Evolutionary conservation across 2,888 invertebrate species (phyloP).

Genomic region (Drosophila flavopinicola): DNA sequence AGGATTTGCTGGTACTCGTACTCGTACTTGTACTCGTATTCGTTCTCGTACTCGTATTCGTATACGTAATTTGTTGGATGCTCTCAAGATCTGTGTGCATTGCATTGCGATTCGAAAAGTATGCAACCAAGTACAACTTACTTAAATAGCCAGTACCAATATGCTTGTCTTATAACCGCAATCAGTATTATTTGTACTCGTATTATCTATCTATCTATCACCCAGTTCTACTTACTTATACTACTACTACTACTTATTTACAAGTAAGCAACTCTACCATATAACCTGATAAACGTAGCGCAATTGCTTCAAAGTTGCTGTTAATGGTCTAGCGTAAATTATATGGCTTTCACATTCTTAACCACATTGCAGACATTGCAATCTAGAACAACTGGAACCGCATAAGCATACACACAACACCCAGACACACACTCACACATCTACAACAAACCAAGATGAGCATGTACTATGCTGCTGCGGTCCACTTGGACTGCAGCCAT

Average conservation of each 20-base stretch:
- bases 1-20: too few species aligned
- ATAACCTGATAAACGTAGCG: constrained; percentile 55
- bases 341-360: constrained; percentile 65
- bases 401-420: constrained; percentile 15
- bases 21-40: constrained; percentile 7
- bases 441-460: constrained; percentile 45
- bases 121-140: constrained; percentile 14
- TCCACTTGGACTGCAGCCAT: constrained; percentile 50
- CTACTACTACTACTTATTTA: constrained; percentile 6
- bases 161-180: constrained; percentile 58
- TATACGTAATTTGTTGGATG: constrained; percentile 40
- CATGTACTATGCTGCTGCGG: constrained; percentile 56
- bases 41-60: constrained; percentile 42
- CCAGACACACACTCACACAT: constrained; percentile 20
- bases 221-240: constrained; percentile 33
- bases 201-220: constrained; percentile 44
- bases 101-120: constrained; percentile 40
- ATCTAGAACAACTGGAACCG: constrained; percentile 39
- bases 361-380: constrained; percentile 49
- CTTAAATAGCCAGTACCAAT: constrained; percentile 40
- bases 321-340: constrained; percentile 56
- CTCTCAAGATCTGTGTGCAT: constrained; percentile 42
- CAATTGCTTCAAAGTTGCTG: constrained; percentile 55
- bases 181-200: constrained; percentile 57
- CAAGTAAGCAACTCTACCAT: constrained; percentile 27